Evolutionary conservation across 2,113 vertebrate species (phyloP), one percentile per base, ranked within the genome.

Genomic region (Campylorhamphus procurvoides): DNA sequence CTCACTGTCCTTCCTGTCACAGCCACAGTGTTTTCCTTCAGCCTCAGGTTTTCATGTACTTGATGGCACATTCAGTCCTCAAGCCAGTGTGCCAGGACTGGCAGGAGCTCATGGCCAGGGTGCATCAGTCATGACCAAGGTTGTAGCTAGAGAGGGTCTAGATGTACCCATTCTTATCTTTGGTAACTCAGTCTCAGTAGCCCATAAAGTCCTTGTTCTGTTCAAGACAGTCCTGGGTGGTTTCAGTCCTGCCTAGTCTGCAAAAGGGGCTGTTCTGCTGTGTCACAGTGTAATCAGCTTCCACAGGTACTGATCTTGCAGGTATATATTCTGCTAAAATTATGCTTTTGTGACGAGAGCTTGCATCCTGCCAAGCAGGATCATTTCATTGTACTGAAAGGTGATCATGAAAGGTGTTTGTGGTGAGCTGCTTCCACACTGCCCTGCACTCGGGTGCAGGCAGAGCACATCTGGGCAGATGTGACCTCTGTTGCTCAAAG

Each of bases 401-500:
- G 2, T 39, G 75, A 29, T n/a, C 42, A 23, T 22, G 39, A 28
- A 67, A 74, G 35, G 2, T 53, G 52, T 63, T 72, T 46, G 33
- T 37, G 31, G 15, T 77, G 84, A 72, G 44, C 56, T 56, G 56
- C 49, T 87, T 82, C 60, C 56, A 50, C 33, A 3, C 40, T 17
- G 27, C 73, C 28, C 39, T 64, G 83, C 58, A 52, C 31, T 53
- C 9, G 20, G 47, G 78, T 47, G 47, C 3, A 5, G 71, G 63
- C 50, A 71, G 44, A 39, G 44, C 23, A 1, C 60, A 55, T 68
- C 69, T 93, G 69, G 87, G 69, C 39, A 94, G 64, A 87, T 75
- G 86, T 49, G 83, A 84, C 56, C 85, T 71, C 72, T 42, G 63
- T 33, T 90, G 78, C 86, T 93, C 92, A 89, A 86, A 96, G 93